These are phyloP conservation scores for Oryzias curvinotus DNA, from an alignment of 2,113 vertebrate genomes.

Conservation along the genomic window DNA sequence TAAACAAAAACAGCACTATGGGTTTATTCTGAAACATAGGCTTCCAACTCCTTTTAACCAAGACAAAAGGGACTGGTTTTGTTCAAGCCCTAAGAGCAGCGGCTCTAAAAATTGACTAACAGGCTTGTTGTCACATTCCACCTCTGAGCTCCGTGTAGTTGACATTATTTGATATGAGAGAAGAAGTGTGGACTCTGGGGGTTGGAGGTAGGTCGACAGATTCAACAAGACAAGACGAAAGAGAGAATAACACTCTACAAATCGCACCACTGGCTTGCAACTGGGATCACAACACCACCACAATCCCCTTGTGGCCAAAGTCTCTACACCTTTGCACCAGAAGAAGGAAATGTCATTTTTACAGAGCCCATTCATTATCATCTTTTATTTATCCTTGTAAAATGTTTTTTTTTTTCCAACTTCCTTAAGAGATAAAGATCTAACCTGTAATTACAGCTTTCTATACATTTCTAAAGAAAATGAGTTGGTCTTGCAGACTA, in stretches of 20 bases:
- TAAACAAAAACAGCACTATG: background rate
- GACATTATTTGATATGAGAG: slow-evolving; percentile 26
- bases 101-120: slow-evolving; percentile 21
- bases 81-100: slow-evolving; percentile 12
- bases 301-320: slow-evolving; percentile 14
- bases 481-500: background rate
- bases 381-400: no score
- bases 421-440: slow-evolving; percentile 1
- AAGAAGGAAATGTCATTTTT: background rate
- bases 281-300: background rate
- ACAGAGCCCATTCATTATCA: background rate
- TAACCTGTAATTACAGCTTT: no score
- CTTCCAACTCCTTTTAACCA: slow-evolving; percentile 7
- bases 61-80: slow-evolving; percentile 1
- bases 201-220: slow-evolving; percentile 3
- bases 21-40: slow-evolving; percentile 2
- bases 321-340: slow-evolving; percentile 1
- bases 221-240: slow-evolving; percentile 27
- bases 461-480: background rate
- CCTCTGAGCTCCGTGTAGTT: slow-evolving; percentile 8
- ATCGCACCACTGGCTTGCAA: background rate
- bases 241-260: slow-evolving; percentile 14
- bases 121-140: slow-evolving; percentile 35
- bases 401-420: background rate
- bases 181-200: slow-evolving; percentile 32